These are phyloP conservation scores for Galerucella nymphaeae DNA, from an alignment of 2,888 invertebrate genomes.

Conservation along the genomic window DNA sequence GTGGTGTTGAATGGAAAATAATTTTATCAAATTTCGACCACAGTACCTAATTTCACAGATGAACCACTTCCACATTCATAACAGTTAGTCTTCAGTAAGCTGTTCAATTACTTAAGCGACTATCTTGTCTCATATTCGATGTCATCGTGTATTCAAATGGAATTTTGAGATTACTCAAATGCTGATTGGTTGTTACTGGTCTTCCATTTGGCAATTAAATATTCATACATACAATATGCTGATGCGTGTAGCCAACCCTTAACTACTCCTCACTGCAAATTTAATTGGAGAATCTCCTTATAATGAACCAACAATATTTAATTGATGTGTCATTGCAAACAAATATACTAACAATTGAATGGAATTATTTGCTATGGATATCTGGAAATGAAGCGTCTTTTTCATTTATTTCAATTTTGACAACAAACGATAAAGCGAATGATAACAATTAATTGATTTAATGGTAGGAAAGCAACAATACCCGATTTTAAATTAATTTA, in stretches of 20 bases:
- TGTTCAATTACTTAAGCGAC: conserved; percentile 13
- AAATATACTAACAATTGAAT: no score
- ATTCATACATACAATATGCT: conserved; percentile 9
- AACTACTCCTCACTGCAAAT: not conserved
- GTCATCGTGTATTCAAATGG: conserved; percentile 7
- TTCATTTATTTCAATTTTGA: no score
- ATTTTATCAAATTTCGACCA: no score
- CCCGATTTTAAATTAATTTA: conserved; percentile 8
- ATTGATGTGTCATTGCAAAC: no score
- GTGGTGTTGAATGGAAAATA: no score
- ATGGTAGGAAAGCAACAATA: conserved; percentile 1
- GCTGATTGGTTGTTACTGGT: conserved; percentile 15
- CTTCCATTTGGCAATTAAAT: not conserved
- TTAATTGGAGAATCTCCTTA: not conserved
- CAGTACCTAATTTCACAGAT: not conserved
- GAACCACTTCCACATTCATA: not conserved
- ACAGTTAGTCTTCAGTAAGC: not conserved
- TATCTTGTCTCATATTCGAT: conserved; percentile 10
- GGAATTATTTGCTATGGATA: no score
- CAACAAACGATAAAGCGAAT: not conserved
- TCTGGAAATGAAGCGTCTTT: no score
- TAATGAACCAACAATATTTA: not conserved
- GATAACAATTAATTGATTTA: conserved; percentile 1
- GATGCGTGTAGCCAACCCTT: not conserved
- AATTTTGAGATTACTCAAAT: conserved; percentile 7